Evolutionary conservation across 2,113 vertebrate genomes (phyloP), one percentile per base, ranked within the genome.

Genomic region (Chloebia gouldiae): DNA sequence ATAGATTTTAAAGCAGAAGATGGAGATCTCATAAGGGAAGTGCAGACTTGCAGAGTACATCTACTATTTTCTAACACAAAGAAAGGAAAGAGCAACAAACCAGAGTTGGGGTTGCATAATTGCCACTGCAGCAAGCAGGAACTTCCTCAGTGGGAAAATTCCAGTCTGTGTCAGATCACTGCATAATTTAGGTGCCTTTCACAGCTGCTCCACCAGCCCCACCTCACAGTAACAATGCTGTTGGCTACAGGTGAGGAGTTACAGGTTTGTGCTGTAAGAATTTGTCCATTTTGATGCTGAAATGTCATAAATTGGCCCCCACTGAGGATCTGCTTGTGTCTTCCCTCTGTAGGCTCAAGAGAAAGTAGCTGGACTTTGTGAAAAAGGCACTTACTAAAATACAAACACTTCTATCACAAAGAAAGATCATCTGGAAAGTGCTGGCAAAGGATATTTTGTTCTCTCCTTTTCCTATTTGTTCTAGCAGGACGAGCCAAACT

Each of bases 401-500:
- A 82, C 57, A 79, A 80, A 79, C 56, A 61, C 57, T 81, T 92
- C 50, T 37, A 37, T 9, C 66, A 63, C 78, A 91, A 91, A 88
- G 75, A 39, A 80, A 94, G 64, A 93, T 92, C 71, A 87, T 88
- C 60, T 40, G 25, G 69, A 92, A 93, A 78, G 61, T 49, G 69
- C 88, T 93, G 88, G 90, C 73, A 71, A 90, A 94, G 86, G 44
- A 9, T 45, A 40, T 63, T 77, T 90, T 84, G 47, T 79, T 86
- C 86, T 81, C n/a, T 92, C 37, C 68, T 82, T 93, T 76, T 35
- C 65, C 72, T 93, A 50, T 78, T 96, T 90, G 51, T 64, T 94
- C 81, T 57, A 90, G 59, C 80, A 84, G 92, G 88, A 95, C 9
- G 40, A 90, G 90, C 79, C 93, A 86, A 94, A 88, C 72, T 92